Evolutionary conservation across 2,113 vertebrate genomes (phyloP).

Genomic region (Rhizomys pruinosus): DNA sequence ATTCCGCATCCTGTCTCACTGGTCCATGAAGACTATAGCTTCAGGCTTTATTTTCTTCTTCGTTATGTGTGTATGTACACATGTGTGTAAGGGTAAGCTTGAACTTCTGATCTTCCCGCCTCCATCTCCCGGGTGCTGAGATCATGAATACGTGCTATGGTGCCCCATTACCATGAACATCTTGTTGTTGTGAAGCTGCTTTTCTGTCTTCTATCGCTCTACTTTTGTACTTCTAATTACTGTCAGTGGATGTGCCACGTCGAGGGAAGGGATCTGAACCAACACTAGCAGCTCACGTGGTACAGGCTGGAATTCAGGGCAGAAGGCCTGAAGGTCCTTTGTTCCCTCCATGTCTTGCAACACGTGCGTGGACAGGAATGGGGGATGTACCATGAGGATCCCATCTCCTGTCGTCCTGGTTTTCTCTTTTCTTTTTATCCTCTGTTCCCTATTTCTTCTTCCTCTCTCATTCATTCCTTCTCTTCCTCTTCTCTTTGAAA

Average conservation of each 20-base stretch:
- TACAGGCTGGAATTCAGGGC: background rate
- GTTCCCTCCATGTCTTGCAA: background rate
- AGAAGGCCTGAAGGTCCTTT: background rate
- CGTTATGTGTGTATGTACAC: too few species aligned
- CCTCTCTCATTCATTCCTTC: too few species aligned
- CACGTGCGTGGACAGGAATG: background rate
- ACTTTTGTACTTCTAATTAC: background rate
- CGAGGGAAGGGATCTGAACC: background rate
- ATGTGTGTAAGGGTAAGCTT: background rate
- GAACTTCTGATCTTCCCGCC: background rate
- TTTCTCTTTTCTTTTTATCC: background rate
- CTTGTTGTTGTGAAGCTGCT: background rate
- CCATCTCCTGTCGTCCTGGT: too few species aligned
- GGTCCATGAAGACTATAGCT: background rate
- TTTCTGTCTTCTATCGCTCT: background rate
- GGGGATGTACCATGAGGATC: background rate
- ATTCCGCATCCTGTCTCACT: background rate
- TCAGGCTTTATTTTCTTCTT: background rate
- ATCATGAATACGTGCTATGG: background rate
- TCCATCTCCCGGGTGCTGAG: background rate
- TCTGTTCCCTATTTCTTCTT: background rate
- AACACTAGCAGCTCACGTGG: rapidly evolving
- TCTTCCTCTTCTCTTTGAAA: background rate
- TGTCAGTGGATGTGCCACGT: background rate
- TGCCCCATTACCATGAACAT: background rate